phyloP scores from a whole-genome alignment of 1,140 invertebrate genomes.

The Drosophila bocqueti region DNA sequence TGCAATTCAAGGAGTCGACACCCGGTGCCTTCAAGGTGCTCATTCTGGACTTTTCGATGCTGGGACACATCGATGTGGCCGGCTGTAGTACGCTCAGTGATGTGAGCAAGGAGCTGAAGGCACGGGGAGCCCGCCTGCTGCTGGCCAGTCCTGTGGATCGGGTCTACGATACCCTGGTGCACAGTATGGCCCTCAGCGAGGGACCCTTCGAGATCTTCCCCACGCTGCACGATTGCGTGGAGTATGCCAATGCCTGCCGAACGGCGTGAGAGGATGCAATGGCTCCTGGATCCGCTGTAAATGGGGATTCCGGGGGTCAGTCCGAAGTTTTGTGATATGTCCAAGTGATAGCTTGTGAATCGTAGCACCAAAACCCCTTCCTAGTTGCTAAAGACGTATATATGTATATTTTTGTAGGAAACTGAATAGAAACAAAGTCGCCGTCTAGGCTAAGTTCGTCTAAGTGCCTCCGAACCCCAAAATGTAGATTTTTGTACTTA shows the following conservation, averaged over 20 bases:
- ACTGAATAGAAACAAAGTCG: constrained; percentile 44
- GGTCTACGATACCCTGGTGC: constrained; percentile 80
- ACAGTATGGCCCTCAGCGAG: constrained; percentile 79
- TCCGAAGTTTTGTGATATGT: constrained; percentile 57
- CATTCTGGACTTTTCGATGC: constrained; percentile 76
- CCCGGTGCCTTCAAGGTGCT: constrained; percentile 48
- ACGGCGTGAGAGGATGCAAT: constrained; percentile 59
- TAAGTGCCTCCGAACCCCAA: constrained; percentile 48
- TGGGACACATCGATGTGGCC: constrained; percentile 81
- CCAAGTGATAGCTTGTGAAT: constrained; percentile 68
- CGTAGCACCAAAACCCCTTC: constrained; percentile 58
- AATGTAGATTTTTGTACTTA: constrained; percentile 31
- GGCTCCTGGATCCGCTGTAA: neutral
- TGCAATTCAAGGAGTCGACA: constrained; percentile 16
- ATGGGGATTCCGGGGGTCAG: neutral
- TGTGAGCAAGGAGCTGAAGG: constrained; percentile 72
- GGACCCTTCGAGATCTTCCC: constrained; percentile 82
- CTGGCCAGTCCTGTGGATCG: constrained; percentile 77
- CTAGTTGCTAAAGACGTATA: constrained; percentile 38
- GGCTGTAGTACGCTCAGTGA: constrained; percentile 72
- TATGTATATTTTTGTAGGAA: constrained; percentile 26
- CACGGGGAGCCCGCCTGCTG: constrained; percentile 59
- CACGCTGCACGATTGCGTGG: constrained; percentile 81
- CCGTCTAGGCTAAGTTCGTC: constrained; percentile 60
- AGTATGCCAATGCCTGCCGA: constrained; percentile 77